Evolutionary conservation across 2,888 invertebrate genomes (phyloP).

Genomic region (Hymenopus coronatus): DNA sequence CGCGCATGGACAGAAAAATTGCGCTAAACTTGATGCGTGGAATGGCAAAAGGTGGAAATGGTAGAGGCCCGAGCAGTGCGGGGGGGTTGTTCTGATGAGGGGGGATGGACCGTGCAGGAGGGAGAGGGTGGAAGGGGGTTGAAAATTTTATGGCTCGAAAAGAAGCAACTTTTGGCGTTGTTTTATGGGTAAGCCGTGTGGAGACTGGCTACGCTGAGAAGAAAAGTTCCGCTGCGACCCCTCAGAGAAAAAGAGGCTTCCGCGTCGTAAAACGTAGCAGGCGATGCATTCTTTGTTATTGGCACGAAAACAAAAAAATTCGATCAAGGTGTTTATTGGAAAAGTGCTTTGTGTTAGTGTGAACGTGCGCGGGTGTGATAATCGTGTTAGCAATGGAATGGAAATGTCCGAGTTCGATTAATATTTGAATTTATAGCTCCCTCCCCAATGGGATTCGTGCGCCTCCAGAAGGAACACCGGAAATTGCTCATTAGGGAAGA

Average conservation of each 20-base stretch:
- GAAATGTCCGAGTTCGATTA: neutral
- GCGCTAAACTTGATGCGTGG: conserved; percentile 26
- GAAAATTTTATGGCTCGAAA: conserved; percentile 23
- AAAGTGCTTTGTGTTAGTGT: conserved; percentile 17
- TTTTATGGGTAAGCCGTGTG: conserved; percentile 23
- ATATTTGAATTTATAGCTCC: conserved; percentile 12
- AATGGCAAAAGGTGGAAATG: conserved; percentile 22
- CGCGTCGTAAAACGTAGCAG: conserved; percentile 2
- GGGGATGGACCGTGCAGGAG: conserved; percentile 13
- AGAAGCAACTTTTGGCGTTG: conserved; percentile 28
- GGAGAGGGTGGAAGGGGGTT: conserved; percentile 15
- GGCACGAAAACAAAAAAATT: neutral
- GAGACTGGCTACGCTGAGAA: conserved; percentile 2
- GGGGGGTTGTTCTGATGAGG: neutral
- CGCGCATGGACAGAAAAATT: conserved; percentile 33
- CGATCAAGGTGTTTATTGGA: conserved; percentile 14
- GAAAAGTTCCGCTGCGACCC: conserved; percentile 18
- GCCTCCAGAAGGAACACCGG: neutral
- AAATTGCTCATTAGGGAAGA: conserved; percentile 18
- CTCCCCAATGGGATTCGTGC: neutral
- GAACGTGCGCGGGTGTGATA: conserved; percentile 3
- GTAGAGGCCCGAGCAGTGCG: neutral
- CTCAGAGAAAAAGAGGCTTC: conserved; percentile 17
- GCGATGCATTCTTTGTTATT: neutral
- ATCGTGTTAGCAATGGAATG: conserved; percentile 5